phyloP scores from a whole-genome alignment of 2,797 vertebrate genomes.

The Cichlasoma orientale region DNA sequence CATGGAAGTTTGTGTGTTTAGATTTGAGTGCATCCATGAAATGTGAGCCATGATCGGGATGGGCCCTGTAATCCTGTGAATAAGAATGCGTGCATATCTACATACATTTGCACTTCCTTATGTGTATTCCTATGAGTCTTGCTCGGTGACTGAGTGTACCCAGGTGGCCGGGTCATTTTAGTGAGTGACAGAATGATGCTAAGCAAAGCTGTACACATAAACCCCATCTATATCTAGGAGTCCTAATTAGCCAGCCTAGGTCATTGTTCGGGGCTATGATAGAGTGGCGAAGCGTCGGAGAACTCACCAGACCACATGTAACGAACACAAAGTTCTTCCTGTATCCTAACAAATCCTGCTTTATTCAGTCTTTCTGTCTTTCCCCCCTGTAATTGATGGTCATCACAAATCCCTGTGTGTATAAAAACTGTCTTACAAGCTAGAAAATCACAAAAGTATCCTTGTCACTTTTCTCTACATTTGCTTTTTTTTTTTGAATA shows the following conservation, averaged over 20 bases:
- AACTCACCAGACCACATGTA: conserved; percentile 34
- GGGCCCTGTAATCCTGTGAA: not conserved
- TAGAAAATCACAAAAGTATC: conserved; percentile 15
- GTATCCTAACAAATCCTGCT: conserved; percentile 17
- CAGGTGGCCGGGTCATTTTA: conserved; percentile 67
- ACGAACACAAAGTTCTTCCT: conserved; percentile 52
- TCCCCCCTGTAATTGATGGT: conserved; percentile 51
- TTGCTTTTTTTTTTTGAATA: not conserved
- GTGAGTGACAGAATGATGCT: conserved; percentile 77
- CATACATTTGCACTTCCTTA: not conserved
- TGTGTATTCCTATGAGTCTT: conserved; percentile 30
- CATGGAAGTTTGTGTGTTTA: conserved; percentile 26
- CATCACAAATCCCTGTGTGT: not conserved
- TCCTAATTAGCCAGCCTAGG: conserved; percentile 65
- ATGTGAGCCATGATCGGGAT: conserved; percentile 5
- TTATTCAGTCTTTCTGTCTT: not conserved
- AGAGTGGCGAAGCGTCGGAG: conserved; percentile 21
- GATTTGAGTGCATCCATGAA: conserved; percentile 3
- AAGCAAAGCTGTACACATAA: conserved; percentile 47
- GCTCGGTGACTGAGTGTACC: conserved; percentile 46
- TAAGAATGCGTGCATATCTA: not conserved
- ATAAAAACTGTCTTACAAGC: conserved; percentile 22
- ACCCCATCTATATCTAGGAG: conserved; percentile 55
- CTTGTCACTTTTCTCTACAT: not conserved
- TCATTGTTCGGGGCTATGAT: conserved; percentile 45